These are phyloP conservation scores for Arge pagana DNA, from an alignment of 2,888 invertebrate species.

Conservation along the genomic window DNA sequence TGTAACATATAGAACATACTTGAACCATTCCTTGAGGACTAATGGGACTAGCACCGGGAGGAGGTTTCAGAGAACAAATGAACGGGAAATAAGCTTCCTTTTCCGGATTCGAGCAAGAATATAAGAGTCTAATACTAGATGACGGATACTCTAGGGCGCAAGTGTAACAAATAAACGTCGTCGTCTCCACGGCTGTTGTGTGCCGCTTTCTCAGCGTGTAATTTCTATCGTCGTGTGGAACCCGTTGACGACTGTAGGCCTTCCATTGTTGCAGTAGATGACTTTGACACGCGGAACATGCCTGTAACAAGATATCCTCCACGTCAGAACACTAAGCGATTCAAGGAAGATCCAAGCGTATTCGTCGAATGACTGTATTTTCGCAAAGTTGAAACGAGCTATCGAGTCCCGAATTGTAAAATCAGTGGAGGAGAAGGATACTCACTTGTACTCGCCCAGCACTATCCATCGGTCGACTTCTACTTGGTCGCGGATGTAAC, in stretches of 20 bases:
- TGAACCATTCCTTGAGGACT: slow-evolving; percentile 89
- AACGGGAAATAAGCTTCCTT: slow-evolving; percentile 90
- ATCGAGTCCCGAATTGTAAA: too few species aligned
- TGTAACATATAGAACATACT: slow-evolving; percentile 86
- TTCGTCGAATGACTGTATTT: too few species aligned
- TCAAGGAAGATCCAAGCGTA: too few species aligned
- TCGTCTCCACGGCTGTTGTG: slow-evolving; percentile 66
- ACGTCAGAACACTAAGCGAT: too few species aligned
- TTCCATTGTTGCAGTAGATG: slow-evolving; percentile 90
- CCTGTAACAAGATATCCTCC: slow-evolving; percentile 72
- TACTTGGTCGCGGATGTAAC: slow-evolving; percentile 82
- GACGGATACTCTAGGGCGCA: slow-evolving; percentile 83
- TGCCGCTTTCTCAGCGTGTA: slow-evolving; percentile 81
- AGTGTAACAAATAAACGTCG: slow-evolving; percentile 86
- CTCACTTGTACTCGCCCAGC: slow-evolving; percentile 66
- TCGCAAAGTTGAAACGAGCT: too few species aligned
- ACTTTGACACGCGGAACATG: slow-evolving; percentile 83
- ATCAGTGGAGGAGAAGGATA: not conserved
- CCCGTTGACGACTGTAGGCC: slow-evolving; percentile 70
- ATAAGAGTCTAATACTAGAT: slow-evolving; percentile 79
- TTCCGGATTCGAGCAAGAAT: slow-evolving; percentile 83
- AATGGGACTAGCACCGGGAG: slow-evolving; percentile 85
- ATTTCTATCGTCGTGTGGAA: slow-evolving; percentile 77
- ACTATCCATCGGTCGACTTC: slow-evolving; percentile 85
- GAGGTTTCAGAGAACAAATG: slow-evolving; percentile 78